These are phyloP conservation scores for Priocnemis perturbator DNA, from an alignment of 2,888 invertebrate species.

Conservation along the genomic window DNA sequence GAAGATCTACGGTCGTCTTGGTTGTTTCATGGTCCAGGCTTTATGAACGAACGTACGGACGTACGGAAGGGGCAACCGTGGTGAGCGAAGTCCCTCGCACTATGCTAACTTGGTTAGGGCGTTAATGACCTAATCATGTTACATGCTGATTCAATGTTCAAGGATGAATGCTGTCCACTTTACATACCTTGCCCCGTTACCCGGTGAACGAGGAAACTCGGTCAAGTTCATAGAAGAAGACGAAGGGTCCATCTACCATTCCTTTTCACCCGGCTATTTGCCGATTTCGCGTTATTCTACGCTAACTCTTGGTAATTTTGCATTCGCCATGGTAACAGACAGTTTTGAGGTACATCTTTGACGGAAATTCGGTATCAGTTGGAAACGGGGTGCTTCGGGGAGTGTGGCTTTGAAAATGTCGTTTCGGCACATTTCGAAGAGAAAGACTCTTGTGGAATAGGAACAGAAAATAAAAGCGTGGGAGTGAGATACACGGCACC, in stretches of 20 bases:
- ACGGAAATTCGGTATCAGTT: too few relatives aligned
- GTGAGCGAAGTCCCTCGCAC: slow-evolving; percentile 73
- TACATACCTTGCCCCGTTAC: slow-evolving; percentile 73
- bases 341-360: too few relatives aligned
- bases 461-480: too few relatives aligned
- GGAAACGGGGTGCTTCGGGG: too few relatives aligned
- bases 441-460: too few relatives aligned
- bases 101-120: slow-evolving; percentile 74
- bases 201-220: slow-evolving; percentile 70
- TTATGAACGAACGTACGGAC: slow-evolving; percentile 66
- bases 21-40: slow-evolving; percentile 58
- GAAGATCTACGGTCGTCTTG: slow-evolving; percentile 47
- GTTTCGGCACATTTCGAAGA: too few relatives aligned
- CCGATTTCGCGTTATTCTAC: neutral
- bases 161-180: slow-evolving; percentile 75
- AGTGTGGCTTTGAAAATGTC: too few relatives aligned
- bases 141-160: slow-evolving; percentile 75
- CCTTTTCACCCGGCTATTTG: slow-evolving; percentile 10
- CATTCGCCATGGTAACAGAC: too few relatives aligned
- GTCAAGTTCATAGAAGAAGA: slow-evolving; percentile 69
- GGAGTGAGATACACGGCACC: too few relatives aligned
- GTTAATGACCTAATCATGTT: slow-evolving; percentile 75
- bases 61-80: slow-evolving; percentile 66
- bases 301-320: too few relatives aligned
- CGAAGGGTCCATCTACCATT: slow-evolving; percentile 34